Evolutionary conservation across 2,888 invertebrate genomes (phyloP).

Genomic region (Zele albiditarsus): DNA sequence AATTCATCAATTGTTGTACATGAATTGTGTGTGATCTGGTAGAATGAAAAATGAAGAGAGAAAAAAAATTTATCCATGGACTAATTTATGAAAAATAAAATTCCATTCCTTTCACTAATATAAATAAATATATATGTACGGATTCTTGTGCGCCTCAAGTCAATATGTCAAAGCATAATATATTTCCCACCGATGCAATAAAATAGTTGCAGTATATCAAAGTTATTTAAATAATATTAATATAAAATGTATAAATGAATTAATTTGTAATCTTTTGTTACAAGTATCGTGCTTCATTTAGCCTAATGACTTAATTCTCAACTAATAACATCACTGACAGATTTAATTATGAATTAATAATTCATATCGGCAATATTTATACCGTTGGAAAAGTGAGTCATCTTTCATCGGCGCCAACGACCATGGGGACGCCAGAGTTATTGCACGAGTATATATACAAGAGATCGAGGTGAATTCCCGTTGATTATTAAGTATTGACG

Average conservation of each 20-base stretch:
- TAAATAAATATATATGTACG: background rate
- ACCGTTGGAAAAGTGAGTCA: constrained; percentile 29
- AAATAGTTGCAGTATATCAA: background rate
- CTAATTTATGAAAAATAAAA: constrained; percentile 3
- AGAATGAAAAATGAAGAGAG: background rate
- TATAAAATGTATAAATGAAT: too few relatives aligned
- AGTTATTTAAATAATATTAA: background rate
- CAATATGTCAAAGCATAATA: background rate
- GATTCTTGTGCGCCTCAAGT: background rate
- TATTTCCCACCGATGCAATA: background rate
- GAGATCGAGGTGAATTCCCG: constrained; percentile 14
- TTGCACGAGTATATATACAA: background rate
- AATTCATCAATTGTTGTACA: background rate
- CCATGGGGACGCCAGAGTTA: constrained; percentile 1
- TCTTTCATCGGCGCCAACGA: constrained; percentile 19
- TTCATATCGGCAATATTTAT: constrained; percentile 3
- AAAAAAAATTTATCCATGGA: background rate
- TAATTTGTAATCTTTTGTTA: too few relatives aligned
- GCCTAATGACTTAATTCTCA: constrained; percentile 2
- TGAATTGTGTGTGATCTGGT: background rate
- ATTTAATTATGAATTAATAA: constrained; percentile 38
- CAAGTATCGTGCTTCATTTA: background rate
- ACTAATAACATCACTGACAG: constrained; percentile 5
- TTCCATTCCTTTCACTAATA: background rate
- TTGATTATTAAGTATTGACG: constrained; percentile 30